Percentiles rank a stretch among this genome's conserved stretches.
Conservation (phyloP, 1,140 invertebrate species). For the Drosophila subobscura region DNA sequence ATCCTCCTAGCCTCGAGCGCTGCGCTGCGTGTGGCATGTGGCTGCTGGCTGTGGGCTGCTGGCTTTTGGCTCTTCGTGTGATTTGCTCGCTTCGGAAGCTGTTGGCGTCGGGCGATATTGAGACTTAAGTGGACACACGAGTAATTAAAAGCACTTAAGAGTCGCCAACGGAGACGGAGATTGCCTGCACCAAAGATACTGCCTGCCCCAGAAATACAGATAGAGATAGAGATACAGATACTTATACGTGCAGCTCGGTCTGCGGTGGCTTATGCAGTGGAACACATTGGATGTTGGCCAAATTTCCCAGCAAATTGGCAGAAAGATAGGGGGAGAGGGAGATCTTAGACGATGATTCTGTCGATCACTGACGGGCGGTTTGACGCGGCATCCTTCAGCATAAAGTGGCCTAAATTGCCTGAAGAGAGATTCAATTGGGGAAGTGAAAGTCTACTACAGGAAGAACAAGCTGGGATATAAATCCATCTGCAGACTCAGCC, state of each 20-base stretch:
- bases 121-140: slow-evolving; percentile 69
- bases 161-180: slow-evolving; percentile 29
- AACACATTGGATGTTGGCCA: slow-evolving; percentile 61
- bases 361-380: slow-evolving; percentile 24
- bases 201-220: slow-evolving; percentile 15
- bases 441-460: too few relatives aligned
- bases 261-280: background rate
- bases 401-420: too few relatives aligned
- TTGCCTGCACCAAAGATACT: slow-evolving; percentile 11
- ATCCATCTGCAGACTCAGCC: too few relatives aligned
- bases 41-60: too few relatives aligned
- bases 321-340: slow-evolving; percentile 19
- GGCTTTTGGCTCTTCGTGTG: slow-evolving; percentile 21
- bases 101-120: slow-evolving; percentile 51
- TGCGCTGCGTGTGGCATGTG: slow-evolving; percentile 36
- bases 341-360: slow-evolving; percentile 26
- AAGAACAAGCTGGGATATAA: too few relatives aligned
- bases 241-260: background rate
- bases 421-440: too few relatives aligned
- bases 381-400: background rate
- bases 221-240: background rate
- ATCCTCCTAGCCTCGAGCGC: slow-evolving; percentile 42
- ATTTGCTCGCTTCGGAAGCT: slow-evolving; percentile 73
- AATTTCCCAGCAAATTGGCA: slow-evolving; percentile 55
- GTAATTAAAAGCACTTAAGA: slow-evolving; percentile 79